These are phyloP conservation scores for Sylvia borin DNA, from an alignment of 2,797 vertebrate species.

Conservation along the genomic window DNA sequence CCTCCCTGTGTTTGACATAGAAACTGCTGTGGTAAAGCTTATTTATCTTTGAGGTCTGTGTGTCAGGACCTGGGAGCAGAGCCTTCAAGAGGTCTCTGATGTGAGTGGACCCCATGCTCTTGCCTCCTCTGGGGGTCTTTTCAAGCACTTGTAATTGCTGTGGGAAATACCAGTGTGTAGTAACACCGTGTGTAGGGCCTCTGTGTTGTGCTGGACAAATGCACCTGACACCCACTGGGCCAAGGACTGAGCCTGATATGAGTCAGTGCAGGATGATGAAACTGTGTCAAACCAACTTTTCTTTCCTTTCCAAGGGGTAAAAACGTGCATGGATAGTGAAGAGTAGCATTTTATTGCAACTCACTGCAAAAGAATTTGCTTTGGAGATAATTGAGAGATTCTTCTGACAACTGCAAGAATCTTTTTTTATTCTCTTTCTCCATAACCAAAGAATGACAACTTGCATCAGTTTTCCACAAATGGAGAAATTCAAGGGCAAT, in stretches of 20 bases:
- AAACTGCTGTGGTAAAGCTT: background rate
- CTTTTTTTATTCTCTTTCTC: background rate
- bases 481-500: background rate
- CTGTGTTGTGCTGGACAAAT: background rate
- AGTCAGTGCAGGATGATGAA: background rate
- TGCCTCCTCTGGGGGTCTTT: background rate
- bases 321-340: background rate
- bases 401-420: background rate
- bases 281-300: background rate
- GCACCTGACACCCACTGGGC: background rate
- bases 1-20: background rate
- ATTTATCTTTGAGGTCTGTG: background rate
- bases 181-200: background rate
- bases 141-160: background rate
- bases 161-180: background rate
- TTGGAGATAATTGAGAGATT: background rate
- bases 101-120: background rate
- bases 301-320: background rate
- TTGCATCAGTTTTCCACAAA: background rate
- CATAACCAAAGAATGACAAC: background rate
- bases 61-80: background rate
- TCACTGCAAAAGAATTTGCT: accelerated
- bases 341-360: background rate
- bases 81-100: background rate
- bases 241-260: background rate